Base-by-base conservation (phyloP, 2,888 invertebrate species). In the Caenorhabditis japonica region DNA sequence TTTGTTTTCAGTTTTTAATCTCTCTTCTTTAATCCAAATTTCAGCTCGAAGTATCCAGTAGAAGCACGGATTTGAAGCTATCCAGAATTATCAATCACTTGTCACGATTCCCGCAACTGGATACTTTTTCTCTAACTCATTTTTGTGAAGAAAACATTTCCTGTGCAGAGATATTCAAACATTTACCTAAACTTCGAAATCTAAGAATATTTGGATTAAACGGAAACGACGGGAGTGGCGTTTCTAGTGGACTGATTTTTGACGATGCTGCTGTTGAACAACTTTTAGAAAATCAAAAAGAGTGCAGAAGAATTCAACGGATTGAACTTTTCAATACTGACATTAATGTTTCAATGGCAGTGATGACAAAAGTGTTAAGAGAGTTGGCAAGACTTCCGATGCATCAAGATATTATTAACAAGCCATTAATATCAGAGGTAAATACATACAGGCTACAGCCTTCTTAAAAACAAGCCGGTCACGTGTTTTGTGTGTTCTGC, bases 311-410 rank as follows among this genome's bases (percentile, higher is more conserved):
- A 17, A 36, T 56, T 38, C 36, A 61, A 23, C 47, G 36, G 12
- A 38, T 70, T 17, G 70, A 70, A 41, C 4, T 70, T 7, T 70
- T 49, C 56, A 70, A 70, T 33, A 70, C 56, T 17, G 55, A 61
- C 17, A 13, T 69, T 0, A 33, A 43, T 2, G 41, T 59, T 8
- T 39, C 53, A 0, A 19, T 34, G 39, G 46, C 47, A 3, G 10
- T 2, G 5, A 53, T 69, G 53, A 47, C 23, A 2, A 5, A 41
- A 1, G 30, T 19, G 2, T n/a, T 60, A 21, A 25, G 25, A 13
- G 27, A 3, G 10, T 5, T 66, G 25, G 56, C 51, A 7, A 38
- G 47, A 4, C 47, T 53, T 46, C 46, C 62, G 17, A 5, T 44
- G 34, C 41, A 33, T 27, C 2, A 23, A 3, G 43, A 21, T 10